Evolutionary conservation across 2,888 invertebrate genomes (phyloP).

Genomic region (Sesia bembeciformis): DNA sequence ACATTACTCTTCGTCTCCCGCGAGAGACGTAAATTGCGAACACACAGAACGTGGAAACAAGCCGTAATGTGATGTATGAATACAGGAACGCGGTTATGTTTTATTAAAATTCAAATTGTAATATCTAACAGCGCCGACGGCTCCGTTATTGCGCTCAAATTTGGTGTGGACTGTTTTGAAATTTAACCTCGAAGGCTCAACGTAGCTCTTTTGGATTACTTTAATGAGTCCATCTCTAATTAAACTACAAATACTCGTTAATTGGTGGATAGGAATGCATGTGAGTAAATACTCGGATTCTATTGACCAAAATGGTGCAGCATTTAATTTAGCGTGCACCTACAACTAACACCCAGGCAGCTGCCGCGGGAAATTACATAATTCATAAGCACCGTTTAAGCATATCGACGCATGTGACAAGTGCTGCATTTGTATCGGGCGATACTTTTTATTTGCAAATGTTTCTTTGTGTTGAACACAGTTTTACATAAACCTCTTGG

Average conservation of each 20-base stretch:
- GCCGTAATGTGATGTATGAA: conserved; percentile 67
- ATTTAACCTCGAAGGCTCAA: not conserved
- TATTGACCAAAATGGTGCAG: not conserved
- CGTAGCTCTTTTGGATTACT: not conserved
- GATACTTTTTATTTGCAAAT: not conserved
- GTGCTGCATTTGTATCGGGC: conserved; percentile 39
- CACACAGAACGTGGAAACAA: conserved; percentile 57
- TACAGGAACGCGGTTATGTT: conserved; percentile 51
- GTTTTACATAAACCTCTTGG: not conserved
- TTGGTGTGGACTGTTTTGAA: conserved; percentile 8
- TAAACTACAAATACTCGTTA: not conserved
- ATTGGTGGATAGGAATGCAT: not conserved
- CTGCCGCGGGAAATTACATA: conserved; percentile 47
- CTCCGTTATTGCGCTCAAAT: conserved; percentile 19
- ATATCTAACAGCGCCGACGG: conserved; percentile 27
- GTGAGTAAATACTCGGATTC: not conserved
- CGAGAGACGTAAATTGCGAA: conserved; percentile 68
- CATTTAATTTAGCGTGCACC: conserved; percentile 4
- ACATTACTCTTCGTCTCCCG: conserved; percentile 72
- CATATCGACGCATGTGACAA: conserved; percentile 63
- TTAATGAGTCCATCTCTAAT: not conserved
- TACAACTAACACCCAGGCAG: conserved; percentile 29
- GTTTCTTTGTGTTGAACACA: not conserved
- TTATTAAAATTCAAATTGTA: conserved; percentile 39
- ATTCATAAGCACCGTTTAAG: conserved; percentile 63